Conservation (phyloP, 2,113 vertebrate genomes). For the Pagrus major region DNA sequence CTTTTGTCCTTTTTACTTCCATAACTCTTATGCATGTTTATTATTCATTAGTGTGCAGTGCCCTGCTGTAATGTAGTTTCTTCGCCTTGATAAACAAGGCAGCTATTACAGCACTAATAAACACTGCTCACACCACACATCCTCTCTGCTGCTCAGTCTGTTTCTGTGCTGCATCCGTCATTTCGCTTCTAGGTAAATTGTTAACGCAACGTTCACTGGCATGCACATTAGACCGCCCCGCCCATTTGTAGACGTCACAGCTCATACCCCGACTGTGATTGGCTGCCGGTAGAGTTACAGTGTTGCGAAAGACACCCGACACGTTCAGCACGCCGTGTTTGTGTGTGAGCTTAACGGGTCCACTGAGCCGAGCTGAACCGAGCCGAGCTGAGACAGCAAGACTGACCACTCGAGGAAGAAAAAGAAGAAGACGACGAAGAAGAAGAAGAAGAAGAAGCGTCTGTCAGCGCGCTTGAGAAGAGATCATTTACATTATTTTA, state of each 20-base stretch:
- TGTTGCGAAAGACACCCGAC: conserved; percentile 17
- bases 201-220: neutral
- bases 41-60: neutral
- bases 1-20: neutral
- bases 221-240: neutral
- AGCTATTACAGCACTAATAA: neutral
- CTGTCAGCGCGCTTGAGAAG: neutral
- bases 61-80: neutral
- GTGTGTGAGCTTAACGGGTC: neutral
- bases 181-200: conserved; percentile 49
- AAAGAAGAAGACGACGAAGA: neutral
- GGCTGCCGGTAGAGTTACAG: conserved; percentile 36
- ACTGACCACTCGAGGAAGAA: neutral
- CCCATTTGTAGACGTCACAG: conserved; percentile 49
- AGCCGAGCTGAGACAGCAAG: neutral
- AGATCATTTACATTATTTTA: neutral
- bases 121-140: neutral
- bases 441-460: neutral
- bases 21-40: neutral
- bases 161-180: neutral
- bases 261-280: conserved; percentile 35
- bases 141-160: too few species aligned
- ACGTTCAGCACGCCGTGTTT: neutral
- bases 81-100: neutral
- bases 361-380: neutral